Evolutionary conservation across 2,113 vertebrate species (phyloP), one percentile per base, ranked within the genome.

Genomic region (Onychostoma macrolepis): DNA sequence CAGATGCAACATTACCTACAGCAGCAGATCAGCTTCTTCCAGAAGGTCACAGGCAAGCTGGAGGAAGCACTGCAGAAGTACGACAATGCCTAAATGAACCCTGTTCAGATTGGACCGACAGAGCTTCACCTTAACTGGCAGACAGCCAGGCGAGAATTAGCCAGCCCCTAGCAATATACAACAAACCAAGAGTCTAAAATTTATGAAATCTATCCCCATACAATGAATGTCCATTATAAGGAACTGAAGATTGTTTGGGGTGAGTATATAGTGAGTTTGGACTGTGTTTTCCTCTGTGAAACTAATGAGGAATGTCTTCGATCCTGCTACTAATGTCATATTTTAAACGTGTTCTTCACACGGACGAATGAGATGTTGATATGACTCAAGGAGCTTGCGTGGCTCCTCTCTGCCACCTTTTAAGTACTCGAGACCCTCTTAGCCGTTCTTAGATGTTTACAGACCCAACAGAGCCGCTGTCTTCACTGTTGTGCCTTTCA

Each of bases 1-100:
- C 97, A 99, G 92, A 99, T 99, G 98, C 98, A 99, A 92, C 97
- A 98, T 94, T 97, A 97, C 94, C 95, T 99, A 69, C 97, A 96
- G 92, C 96, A 99, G 92, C 98, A 99, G 95, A 99, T 99, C 90
- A 90, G 95, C 83, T 99, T 99, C 96, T 99, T 97, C 92, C 97
- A 98, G 90, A 99, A 97, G 94, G 95, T 99, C 93, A 98, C 97
- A 3, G 96, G 96, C 92, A 99, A 97, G 90, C 94, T 99, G 79
- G 98, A 99, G 92, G 98, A 98, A 90, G 96, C 98, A 71, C 95
- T 99, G 93, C 96, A 97, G 90, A 98, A 98, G 88, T 99, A 99
- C 11, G 97, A 99, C 92, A 94, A 94, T 11, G 96, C 96, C 85
- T 99, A 98, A 91, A 67, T 50, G 43, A 11, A 28, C 84, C 58